Percentiles rank a stretch among this genome's conserved stretches.
phyloP scores from a whole-genome alignment of 2,113 vertebrate species.

The Pseudorhombus dupliciocellatus region DNA sequence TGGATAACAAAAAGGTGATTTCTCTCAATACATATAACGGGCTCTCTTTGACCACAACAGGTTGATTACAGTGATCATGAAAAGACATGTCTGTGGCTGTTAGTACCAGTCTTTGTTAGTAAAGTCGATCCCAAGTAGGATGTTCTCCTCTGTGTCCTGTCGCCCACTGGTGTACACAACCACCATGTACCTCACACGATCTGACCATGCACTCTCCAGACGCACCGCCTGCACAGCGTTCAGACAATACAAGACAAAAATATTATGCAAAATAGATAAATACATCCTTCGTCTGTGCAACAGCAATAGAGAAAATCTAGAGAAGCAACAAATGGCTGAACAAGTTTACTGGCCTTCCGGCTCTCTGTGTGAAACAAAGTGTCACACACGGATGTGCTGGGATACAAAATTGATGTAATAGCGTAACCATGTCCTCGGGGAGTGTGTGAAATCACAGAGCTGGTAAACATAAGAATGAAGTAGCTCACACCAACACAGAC shows the following conservation, averaged over 20 bases:
- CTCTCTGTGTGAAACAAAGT: background rate
- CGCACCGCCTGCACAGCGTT: constrained; percentile 87
- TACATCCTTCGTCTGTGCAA: background rate
- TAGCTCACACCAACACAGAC: constrained; percentile 21
- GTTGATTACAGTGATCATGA: background rate
- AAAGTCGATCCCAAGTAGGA: constrained; percentile 96
- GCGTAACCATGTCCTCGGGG: constrained; percentile 9
- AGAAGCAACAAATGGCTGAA: background rate
- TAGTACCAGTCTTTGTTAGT: constrained; percentile 93
- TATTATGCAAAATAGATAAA: background rate
- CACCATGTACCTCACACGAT: constrained; percentile 97
- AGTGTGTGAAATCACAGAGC: constrained; percentile 14
- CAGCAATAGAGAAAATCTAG: background rate
- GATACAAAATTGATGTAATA: constrained; percentile 17
- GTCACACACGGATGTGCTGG: constrained; percentile 10
- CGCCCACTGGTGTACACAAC: constrained; percentile 94
- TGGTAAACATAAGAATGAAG: constrained; percentile 37
- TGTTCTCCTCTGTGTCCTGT: constrained; percentile 96
- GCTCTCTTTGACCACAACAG: background rate
- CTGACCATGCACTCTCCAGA: constrained; percentile 92
- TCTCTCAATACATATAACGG: no score
- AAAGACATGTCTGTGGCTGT: background rate
- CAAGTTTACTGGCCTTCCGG: background rate
- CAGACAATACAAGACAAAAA: background rate
- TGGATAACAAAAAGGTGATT: background rate